Evolutionary conservation across 1,140 invertebrate genomes (phyloP), one percentile per base, ranked within the genome.

Genomic region (Aradophagus sp.): DNA sequence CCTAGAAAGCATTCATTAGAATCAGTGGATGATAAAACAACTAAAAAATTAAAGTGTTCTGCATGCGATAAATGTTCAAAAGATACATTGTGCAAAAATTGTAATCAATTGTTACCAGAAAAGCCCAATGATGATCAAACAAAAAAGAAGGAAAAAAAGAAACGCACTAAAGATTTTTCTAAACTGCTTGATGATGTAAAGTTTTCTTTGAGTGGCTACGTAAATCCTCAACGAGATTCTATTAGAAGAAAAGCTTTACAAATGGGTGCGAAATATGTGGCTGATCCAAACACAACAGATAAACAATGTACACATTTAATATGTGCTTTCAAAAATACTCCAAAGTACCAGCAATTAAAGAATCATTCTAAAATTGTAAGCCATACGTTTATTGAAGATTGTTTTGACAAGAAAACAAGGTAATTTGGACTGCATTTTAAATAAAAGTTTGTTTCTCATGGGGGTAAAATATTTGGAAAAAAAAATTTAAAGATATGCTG

Each of bases 281-380:
- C 76, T 8, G 50, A 86, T 77, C 84, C 84, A 13, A 80, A 85
- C 47, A 79, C 73, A 3, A 80, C 74, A 3, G 80, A 77, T 47
- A 81, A 81, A 32, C 75, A 61, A 42, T 85, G 84, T 15, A 82
- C 80, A 29, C 78, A 85, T 74, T 75, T 86, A 10, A 79, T 85
- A 10, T 85, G 84, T 76, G 82, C 83, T 29, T 85, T 85, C 47
- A 80, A 77, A 67, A 86, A 86, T 56, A 85, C 84, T 29, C 84
- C 84, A 8, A 86, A 86, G 32, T 78, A 56, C 39, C 76, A 82
- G 8, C 77, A 80, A 47, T 65, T 86, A 0, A 81, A 79, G 35
- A 75, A 75, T 12, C 65, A 75, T 29, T 66, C 66, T 1, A 85
- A 85, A 62, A 85, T 86, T 55, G 75, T 86, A n/a, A 71, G 72